phyloP scores from a whole-genome alignment of 2,888 invertebrate species.

The Trachelus stipa region DNA sequence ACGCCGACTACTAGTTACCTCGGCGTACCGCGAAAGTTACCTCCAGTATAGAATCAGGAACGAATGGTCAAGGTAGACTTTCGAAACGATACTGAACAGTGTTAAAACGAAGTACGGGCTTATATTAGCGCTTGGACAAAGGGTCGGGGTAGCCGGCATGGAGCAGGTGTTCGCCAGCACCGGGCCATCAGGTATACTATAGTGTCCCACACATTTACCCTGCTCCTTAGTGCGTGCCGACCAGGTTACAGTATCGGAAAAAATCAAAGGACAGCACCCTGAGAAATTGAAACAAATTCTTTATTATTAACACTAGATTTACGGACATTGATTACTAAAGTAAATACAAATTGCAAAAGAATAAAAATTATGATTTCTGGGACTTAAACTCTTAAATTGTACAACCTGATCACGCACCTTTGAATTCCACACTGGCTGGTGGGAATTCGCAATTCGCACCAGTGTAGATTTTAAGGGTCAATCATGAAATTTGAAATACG shows the following conservation, averaged over 20 bases:
- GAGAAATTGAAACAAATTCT: no score
- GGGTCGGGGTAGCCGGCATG: constrained; percentile 40
- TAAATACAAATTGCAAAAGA: no score
- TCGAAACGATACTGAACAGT: constrained; percentile 8
- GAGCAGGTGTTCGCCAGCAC: constrained; percentile 62
- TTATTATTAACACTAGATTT: no score
- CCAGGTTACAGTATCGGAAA: constrained; percentile 1
- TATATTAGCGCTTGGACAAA: constrained; percentile 57
- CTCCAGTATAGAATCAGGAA: neutral
- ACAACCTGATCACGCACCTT: no score
- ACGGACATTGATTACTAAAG: no score
- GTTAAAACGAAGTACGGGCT: constrained; percentile 44
- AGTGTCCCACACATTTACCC: constrained; percentile 29
- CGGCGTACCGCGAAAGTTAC: constrained; percentile 4
- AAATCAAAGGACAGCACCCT: no score
- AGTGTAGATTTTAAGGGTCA: no score
- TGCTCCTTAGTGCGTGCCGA: constrained; percentile 28
- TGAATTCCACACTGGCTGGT: no score
- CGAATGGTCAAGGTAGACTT: neutral
- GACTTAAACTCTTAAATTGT: no score
- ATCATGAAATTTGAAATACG: no score
- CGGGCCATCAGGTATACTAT: constrained; percentile 55
- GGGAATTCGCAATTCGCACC: no score
- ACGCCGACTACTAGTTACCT: neutral
- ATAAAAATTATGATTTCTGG: no score